A percentile compares a stretch with the other conserved stretches of the same genome.
Evolutionary conservation across 2,888 invertebrate species (phyloP).

Genomic region (Apeira syringaria): DNA sequence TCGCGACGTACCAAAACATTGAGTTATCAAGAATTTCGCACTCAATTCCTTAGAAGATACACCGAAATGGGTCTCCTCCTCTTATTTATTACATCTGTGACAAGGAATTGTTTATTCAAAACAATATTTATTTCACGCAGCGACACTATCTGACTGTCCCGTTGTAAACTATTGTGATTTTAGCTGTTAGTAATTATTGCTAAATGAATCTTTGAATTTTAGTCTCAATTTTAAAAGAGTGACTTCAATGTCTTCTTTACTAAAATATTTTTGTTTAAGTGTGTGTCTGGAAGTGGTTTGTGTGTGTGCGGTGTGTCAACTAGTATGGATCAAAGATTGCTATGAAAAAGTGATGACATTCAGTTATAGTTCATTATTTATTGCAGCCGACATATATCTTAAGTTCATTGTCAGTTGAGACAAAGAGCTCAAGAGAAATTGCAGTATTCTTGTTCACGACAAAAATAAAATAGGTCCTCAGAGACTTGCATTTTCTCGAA

Average conservation of each 20-base stretch:
- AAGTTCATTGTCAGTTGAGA: slow-evolving; percentile 1
- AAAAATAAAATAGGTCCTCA: slow-evolving; percentile 21
- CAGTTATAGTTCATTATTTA: neutral
- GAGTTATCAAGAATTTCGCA: too few species aligned
- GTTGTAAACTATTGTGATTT: slow-evolving; percentile 38
- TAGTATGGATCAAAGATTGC: neutral
- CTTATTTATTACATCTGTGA: slow-evolving; percentile 22
- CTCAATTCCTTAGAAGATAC: too few species aligned
- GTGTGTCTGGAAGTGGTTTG: slow-evolving; percentile 6
- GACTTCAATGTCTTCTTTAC: slow-evolving; percentile 20
- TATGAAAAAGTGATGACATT: too few species aligned
- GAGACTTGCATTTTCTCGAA: slow-evolving; percentile 24
- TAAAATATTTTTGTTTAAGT: slow-evolving; percentile 19
- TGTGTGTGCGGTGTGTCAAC: slow-evolving; percentile 10
- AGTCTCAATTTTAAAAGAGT: slow-evolving; percentile 25
- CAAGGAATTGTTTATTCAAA: slow-evolving; percentile 44
- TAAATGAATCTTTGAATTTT: slow-evolving; percentile 22
- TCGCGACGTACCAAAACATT: too few species aligned
- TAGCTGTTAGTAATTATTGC: slow-evolving; percentile 31
- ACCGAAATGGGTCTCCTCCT: slow-evolving; percentile 19
- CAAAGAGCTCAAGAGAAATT: slow-evolving; percentile 7
- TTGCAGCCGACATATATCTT: neutral
- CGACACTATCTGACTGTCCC: slow-evolving; percentile 37
- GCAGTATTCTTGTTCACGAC: slow-evolving; percentile 26
- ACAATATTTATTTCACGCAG: slow-evolving; percentile 35